Evolutionary conservation across 2,113 vertebrate species (phyloP).

Genomic region (Boleophthalmus pectinirostris): DNA sequence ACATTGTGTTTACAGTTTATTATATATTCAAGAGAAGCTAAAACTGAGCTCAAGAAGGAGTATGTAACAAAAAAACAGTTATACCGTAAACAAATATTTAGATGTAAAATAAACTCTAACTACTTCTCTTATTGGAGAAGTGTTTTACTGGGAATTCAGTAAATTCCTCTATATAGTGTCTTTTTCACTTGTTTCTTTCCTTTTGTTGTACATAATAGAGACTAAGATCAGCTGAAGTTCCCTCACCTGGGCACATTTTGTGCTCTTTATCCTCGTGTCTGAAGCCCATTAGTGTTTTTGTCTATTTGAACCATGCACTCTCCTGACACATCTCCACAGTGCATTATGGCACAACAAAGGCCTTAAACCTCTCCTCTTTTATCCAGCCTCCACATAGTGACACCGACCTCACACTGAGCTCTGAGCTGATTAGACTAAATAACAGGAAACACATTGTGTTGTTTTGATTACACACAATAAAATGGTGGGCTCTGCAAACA

Average conservation of each 20-base stretch:
- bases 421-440: neutral
- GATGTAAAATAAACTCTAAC: neutral
- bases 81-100: too few relatives aligned
- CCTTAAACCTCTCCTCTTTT: slow-evolving; percentile 8
- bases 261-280: neutral
- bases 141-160: neutral
- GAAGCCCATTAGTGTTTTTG: slow-evolving; percentile 32
- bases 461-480: slow-evolving; percentile 12
- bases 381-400: neutral
- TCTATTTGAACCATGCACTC: neutral
- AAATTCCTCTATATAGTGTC: neutral
- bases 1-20: neutral
- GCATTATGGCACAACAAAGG: slow-evolving; percentile 20
- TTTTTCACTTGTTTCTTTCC: neutral
- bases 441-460: slow-evolving; percentile 11
- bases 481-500: slow-evolving; percentile 2
- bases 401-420: slow-evolving; percentile 9
- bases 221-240: neutral
- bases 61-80: too few relatives aligned
- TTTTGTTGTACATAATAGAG: neutral
- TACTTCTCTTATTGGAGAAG: neutral
- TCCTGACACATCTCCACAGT: slow-evolving; percentile 12
- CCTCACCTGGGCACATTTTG: neutral
- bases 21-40: neutral
- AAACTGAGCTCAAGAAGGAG: neutral